Evolutionary conservation across 2,113 vertebrate genomes (phyloP).

Genomic region (Archocentrus centrarchus): DNA sequence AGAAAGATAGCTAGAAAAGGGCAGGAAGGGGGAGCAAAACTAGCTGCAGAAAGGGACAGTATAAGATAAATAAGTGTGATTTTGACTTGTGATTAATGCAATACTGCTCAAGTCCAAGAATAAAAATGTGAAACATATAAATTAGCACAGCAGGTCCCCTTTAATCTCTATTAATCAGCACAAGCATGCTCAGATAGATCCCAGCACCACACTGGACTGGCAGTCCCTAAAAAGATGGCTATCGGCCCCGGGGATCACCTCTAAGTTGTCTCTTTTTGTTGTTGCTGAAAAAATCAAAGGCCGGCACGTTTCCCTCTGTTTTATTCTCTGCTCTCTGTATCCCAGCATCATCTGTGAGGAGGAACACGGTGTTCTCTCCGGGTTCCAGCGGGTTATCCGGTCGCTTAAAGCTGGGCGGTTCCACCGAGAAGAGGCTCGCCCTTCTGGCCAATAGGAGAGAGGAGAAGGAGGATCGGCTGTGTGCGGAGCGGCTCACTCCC

Average conservation of each 20-base stretch:
- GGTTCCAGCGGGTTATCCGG: conserved; percentile 32
- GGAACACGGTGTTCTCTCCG: conserved; percentile 60
- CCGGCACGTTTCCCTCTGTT: neutral
- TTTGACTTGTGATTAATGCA: neutral
- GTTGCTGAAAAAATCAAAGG: neutral
- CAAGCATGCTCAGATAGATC: neutral
- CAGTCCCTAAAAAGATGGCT: neutral
- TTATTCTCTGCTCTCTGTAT: neutral
- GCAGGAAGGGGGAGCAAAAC: too few relatives aligned
- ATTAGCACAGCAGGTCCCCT: neutral
- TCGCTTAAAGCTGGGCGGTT: conserved; percentile 45
- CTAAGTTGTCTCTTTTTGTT: too few relatives aligned
- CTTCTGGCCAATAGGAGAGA: conserved; percentile 31
- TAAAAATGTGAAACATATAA: neutral
- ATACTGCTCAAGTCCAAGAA: neutral
- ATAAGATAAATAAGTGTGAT: too few relatives aligned
- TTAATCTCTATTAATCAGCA: neutral
- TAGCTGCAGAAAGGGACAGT: too few relatives aligned
- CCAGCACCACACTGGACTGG: neutral
- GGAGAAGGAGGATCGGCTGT: neutral
- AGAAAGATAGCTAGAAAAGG: too few relatives aligned
- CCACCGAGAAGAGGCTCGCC: conserved; percentile 24
- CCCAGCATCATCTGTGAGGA: neutral
- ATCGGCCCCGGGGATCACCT: neutral
- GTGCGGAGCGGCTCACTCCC: conserved; percentile 24